A percentile compares a stretch with the other conserved stretches of the same genome.
These are phyloP conservation scores for Nebria brevicollis DNA, from an alignment of 2,888 invertebrate genomes.

Conservation along the genomic window DNA sequence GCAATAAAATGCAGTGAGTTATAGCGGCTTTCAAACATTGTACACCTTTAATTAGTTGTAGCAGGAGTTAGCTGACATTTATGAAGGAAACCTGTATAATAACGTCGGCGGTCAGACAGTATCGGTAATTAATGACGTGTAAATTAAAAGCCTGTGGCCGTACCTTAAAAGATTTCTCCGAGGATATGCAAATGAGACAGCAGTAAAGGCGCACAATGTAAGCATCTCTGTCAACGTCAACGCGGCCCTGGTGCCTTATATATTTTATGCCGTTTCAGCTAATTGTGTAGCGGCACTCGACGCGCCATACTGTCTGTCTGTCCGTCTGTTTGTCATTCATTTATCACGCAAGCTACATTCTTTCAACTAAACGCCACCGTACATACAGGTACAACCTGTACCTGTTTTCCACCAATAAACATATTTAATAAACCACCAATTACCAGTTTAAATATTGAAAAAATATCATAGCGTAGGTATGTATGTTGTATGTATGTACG, in stretches of 20 bases:
- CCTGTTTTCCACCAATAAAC: not conserved
- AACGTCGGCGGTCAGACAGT: constrained; percentile 53
- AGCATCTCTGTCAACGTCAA: constrained; percentile 57
- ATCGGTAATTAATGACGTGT: constrained; percentile 59
- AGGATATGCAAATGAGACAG: constrained; percentile 63
- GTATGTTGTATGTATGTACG: not conserved
- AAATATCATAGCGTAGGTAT: too few relatives aligned
- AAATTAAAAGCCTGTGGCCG: constrained; percentile 63
- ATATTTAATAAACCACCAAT: too few relatives aligned
- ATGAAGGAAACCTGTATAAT: constrained; percentile 59
- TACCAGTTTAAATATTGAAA: too few relatives aligned
- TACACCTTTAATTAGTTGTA: constrained; percentile 61
- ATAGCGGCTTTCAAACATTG: constrained; percentile 58
- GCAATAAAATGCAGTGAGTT: constrained; percentile 58
- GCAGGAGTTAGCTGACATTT: constrained; percentile 59
- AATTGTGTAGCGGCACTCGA: constrained; percentile 45
- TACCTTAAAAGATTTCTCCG: constrained; percentile 61
- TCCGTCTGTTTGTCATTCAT: constrained; percentile 17
- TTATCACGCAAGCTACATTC: constrained; percentile 25
- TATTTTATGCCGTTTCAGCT: constrained; percentile 45
- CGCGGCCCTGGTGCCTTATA: constrained; percentile 35
- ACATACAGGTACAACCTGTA: not conserved
- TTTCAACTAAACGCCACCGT: not conserved
- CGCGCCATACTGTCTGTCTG: constrained; percentile 35
- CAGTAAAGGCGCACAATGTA: constrained; percentile 61